A percentile compares a stretch with the other conserved stretches of the same genome.
Conservation (phyloP, 2,797 vertebrate genomes). For the Diglossa cyanea region DNA sequence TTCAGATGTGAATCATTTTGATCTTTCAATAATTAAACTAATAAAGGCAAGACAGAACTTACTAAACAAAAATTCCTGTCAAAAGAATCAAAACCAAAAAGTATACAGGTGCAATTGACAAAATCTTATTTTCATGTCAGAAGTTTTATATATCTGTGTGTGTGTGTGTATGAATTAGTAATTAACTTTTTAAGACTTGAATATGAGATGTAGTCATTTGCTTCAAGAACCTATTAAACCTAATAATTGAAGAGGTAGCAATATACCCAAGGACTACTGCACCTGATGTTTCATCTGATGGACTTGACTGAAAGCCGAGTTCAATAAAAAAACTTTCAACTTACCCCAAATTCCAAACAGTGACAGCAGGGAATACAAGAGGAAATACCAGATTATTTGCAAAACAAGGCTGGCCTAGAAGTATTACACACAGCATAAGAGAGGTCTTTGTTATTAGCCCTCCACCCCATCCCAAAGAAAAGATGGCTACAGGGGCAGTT, state of each 20-base stretch:
- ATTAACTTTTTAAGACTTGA: neutral
- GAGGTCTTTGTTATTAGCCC: neutral
- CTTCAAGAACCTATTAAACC: neutral
- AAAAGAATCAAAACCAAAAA: neutral
- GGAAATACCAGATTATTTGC: constrained; percentile 56
- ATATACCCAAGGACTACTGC: neutral
- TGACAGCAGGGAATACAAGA: constrained; percentile 55
- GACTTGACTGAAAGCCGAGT: neutral
- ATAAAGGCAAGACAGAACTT: neutral
- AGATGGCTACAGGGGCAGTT: neutral
- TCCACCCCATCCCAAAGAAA: neutral
- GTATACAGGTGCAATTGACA: neutral
- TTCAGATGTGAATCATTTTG: neutral
- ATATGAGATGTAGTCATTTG: neutral
- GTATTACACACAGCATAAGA: neutral
- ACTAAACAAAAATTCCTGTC: neutral
- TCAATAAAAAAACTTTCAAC: constrained; percentile 37
- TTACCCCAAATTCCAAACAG: constrained; percentile 51
- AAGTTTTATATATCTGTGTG: neutral
- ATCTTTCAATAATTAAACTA: neutral
- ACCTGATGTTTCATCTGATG: neutral
- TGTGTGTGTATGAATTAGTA: neutral
- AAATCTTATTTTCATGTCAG: neutral
- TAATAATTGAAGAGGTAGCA: neutral
- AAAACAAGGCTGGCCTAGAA: constrained; percentile 18